phyloP scores from a whole-genome alignment of 1,140 invertebrate genomes.

The Lerema accius region DNA sequence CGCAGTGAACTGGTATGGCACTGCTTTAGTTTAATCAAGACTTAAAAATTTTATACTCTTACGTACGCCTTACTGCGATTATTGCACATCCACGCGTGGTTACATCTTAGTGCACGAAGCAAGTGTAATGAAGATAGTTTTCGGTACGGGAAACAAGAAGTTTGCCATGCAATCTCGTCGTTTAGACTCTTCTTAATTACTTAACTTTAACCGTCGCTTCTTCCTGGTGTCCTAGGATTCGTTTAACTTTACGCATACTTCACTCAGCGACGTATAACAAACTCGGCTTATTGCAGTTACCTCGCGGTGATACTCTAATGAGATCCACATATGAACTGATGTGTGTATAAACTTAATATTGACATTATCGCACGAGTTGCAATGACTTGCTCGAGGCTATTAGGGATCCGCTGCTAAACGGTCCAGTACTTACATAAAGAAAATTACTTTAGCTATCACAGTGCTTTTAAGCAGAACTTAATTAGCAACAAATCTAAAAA shows the following conservation, averaged over 20 bases:
- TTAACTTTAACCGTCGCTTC: slow-evolving; percentile 69
- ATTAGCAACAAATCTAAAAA: too few species aligned
- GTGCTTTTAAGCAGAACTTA: too few species aligned
- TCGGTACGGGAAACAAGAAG: slow-evolving; percentile 71
- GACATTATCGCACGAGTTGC: neutral
- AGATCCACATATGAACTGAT: neutral
- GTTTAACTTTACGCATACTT: slow-evolving; percentile 69
- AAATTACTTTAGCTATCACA: too few species aligned
- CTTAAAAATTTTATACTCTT: neutral
- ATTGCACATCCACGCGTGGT: slow-evolving; percentile 17
- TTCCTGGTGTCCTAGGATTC: slow-evolving; percentile 61
- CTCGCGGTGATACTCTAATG: neutral
- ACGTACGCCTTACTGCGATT: neutral
- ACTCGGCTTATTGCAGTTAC: slow-evolving; percentile 24
- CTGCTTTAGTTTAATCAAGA: too few species aligned
- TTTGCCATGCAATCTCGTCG: slow-evolving; percentile 72
- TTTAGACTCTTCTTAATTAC: slow-evolving; percentile 77
- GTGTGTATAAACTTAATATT: neutral
- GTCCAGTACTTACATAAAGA: too few species aligned
- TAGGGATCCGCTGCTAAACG: too few species aligned
- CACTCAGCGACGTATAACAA: slow-evolving; percentile 41
- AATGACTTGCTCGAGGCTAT: too few species aligned
- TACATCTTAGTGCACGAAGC: slow-evolving; percentile 41
- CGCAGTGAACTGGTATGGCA: too few species aligned
- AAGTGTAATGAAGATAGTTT: slow-evolving; percentile 78